Percentiles rank a stretch among this genome's conserved stretches.
Evolutionary conservation across 2,797 vertebrate genomes (phyloP).

Genomic region (Loris lydekkerianus): DNA sequence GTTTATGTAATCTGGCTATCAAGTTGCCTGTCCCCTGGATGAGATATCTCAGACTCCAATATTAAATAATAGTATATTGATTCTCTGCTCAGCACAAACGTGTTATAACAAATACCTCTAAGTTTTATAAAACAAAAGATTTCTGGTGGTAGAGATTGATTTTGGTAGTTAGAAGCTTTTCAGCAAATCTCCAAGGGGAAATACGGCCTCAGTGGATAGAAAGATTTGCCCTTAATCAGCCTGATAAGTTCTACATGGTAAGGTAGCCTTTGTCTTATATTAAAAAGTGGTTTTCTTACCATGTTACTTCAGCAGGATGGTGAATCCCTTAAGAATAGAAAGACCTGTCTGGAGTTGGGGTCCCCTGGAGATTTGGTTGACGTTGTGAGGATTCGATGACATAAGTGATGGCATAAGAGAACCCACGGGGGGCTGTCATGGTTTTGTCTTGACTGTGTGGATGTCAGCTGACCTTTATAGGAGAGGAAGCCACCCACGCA

Average conservation of each 20-base stretch:
- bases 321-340: not conserved
- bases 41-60: constrained; percentile 35
- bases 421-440: not conserved
- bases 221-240: constrained; percentile 60
- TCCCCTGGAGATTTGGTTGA: not conserved
- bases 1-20: not conserved
- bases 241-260: constrained; percentile 15
- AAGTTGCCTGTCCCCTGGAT: not conserved
- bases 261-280: not conserved
- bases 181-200: constrained; percentile 59
- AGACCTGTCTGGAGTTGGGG: not conserved
- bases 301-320: not conserved
- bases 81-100: constrained; percentile 66
- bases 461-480: not conserved
- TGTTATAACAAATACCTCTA: constrained; percentile 67
- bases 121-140: constrained; percentile 74
- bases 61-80: constrained; percentile 72
- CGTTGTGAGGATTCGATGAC: not conserved
- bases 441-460: not conserved
- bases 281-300: constrained; percentile 38
- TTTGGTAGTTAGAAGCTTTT: constrained; percentile 71
- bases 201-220: not conserved
- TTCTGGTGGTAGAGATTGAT: constrained; percentile 69
- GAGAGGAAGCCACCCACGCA: not conserved
- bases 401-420: not conserved